phyloP scores from a whole-genome alignment of 2,113 vertebrate genomes.

The Myotis davidii region DNA sequence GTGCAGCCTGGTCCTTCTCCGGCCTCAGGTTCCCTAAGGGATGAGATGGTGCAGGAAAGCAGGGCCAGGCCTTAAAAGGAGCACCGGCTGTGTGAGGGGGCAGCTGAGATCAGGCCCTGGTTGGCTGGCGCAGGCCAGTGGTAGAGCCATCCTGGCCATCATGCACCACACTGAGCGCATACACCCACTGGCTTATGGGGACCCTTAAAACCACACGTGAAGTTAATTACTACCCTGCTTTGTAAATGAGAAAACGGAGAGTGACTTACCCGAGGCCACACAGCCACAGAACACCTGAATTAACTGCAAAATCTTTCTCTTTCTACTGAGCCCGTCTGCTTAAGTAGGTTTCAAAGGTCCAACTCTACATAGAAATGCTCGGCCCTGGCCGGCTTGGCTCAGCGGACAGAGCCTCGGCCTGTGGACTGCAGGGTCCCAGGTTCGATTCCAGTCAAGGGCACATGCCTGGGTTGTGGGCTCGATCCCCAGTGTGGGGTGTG shows the following conservation, averaged over 20 bases:
- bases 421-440: too few relatives aligned
- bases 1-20: not conserved
- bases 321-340: not conserved
- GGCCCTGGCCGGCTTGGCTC: too few relatives aligned
- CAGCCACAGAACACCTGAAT: not conserved
- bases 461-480: too few relatives aligned
- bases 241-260: not conserved
- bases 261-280: not conserved
- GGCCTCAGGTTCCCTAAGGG: not conserved
- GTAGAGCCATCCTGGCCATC: not conserved
- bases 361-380: too few relatives aligned
- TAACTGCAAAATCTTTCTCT: not conserved
- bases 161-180: not conserved
- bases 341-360: not conserved
- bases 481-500: too few relatives aligned
- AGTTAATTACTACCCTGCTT: not conserved
- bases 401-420: too few relatives aligned
- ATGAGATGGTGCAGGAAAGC: not conserved
- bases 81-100: not conserved
- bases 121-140: not conserved
- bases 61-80: not conserved
- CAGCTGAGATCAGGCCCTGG: not conserved
- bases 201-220: not conserved
- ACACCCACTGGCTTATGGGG: not conserved
- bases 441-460: too few relatives aligned